phyloP scores from a whole-genome alignment of 1,140 invertebrate genomes.

The Meloidogyne chitwoodi region DNA sequence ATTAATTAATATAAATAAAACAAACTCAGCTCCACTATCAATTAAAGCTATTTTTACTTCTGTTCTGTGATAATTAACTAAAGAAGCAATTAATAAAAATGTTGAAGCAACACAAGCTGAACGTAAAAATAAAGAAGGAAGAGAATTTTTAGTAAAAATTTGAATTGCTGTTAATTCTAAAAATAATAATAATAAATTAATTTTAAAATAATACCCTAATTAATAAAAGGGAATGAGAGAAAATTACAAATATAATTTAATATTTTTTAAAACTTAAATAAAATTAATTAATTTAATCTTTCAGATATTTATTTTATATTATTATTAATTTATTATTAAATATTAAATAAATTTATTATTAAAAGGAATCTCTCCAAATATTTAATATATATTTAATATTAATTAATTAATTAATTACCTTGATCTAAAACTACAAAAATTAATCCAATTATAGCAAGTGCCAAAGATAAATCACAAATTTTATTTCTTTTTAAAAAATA shows the following conservation, averaged over 20 bases:
- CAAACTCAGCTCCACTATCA: slow-evolving; percentile 53
- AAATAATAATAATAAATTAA: slow-evolving; percentile 15
- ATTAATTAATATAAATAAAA: neutral
- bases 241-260: too few species aligned
- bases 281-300: too few species aligned
- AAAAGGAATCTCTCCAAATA: too few species aligned
- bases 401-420: slow-evolving; percentile 19
- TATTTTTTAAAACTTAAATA: too few species aligned
- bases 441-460: slow-evolving; percentile 52
- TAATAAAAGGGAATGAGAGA: too few species aligned
- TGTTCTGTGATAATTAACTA: slow-evolving; percentile 57
- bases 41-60: slow-evolving; percentile 60
- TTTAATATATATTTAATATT: neutral
- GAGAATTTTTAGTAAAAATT: slow-evolving; percentile 26
- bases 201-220: too few species aligned
- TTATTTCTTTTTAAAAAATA: slow-evolving; percentile 49
- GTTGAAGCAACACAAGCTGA: slow-evolving; percentile 47
- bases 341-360: too few species aligned
- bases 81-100: slow-evolving; percentile 43
- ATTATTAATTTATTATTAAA: too few species aligned
- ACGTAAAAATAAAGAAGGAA: slow-evolving; percentile 43
- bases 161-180: slow-evolving; percentile 17
- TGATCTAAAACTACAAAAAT: slow-evolving; percentile 55
- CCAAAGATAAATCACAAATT: slow-evolving; percentile 53
- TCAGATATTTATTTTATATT: too few species aligned